Percentiles rank a stretch among this genome's conserved stretches.
phyloP scores from a whole-genome alignment of 1,140 invertebrate genomes.

The Bombus superbus region DNA sequence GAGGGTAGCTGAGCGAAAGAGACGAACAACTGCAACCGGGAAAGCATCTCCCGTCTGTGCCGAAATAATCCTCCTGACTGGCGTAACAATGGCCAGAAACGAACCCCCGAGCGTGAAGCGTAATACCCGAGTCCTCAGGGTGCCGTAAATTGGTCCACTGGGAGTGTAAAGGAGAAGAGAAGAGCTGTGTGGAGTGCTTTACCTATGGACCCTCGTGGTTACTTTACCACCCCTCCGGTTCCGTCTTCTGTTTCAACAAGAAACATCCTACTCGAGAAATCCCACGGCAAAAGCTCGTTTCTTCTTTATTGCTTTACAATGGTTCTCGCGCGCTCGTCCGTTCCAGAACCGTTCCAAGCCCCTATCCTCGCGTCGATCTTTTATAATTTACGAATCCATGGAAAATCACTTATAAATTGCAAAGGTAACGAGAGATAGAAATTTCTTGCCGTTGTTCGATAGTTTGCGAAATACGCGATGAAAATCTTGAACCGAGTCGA shows the following conservation, averaged over 20 bases:
- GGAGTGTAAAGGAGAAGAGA: slow-evolving; percentile 51
- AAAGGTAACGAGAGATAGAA: background rate
- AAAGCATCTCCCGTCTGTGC: slow-evolving; percentile 46
- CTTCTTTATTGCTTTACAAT: slow-evolving; percentile 30
- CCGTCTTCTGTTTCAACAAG: slow-evolving; percentile 39
- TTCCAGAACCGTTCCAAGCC: background rate
- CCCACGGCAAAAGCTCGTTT: slow-evolving; percentile 23
- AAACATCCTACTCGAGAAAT: slow-evolving; percentile 47
- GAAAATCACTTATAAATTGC: background rate
- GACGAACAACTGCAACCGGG: slow-evolving; percentile 38
- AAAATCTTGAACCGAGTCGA: too few species aligned
- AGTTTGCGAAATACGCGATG: background rate
- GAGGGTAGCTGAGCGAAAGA: slow-evolving; percentile 27
- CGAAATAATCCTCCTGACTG: slow-evolving; percentile 76
- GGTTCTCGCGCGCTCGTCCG: background rate
- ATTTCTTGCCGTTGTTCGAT: background rate
- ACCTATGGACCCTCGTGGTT: slow-evolving; percentile 59
- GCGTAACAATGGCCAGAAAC: slow-evolving; percentile 77
- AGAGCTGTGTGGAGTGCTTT: slow-evolving; percentile 25
- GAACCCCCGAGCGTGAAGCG: slow-evolving; percentile 74
- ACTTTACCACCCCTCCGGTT: slow-evolving; percentile 45
- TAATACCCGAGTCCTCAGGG: slow-evolving; percentile 71
- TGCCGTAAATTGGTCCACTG: slow-evolving; percentile 80
- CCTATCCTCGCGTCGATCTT: background rate
- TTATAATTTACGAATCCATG: background rate